Evolutionary conservation across 53 echinoderm and acorn worm genomes (phyloP), one percentile per base, ranked within the genome.

Genomic region (Zoroaster sp.): DNA sequence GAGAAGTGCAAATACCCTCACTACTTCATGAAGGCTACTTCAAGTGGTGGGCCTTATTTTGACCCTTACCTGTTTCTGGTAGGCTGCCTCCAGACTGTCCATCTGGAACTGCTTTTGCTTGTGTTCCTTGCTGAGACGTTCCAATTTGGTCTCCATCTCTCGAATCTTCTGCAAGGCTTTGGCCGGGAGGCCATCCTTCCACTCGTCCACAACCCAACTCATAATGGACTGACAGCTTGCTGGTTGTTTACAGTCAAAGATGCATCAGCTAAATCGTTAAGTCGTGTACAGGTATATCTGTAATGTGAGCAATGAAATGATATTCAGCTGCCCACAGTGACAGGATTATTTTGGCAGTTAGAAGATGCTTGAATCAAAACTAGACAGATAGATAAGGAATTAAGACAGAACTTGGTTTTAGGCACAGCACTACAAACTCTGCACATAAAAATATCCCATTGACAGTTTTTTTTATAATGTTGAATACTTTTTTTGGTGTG

Each of bases 131-230:
- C 75, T 83, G 4, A 94, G 89, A 66, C 91, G 95, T 41, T 95
- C 97, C 65, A 94, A 52, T n/a, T 78, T 92, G 32, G 86, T 30
- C 75, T 97, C 97, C 86, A 97, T 46, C 85, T 97, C 92, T 65
- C 89, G 92, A 32, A 97, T 95, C 86, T 97, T 95, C 67, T 92
- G 94, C 38, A 94, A 89, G 4, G 97, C 95, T 72, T 78, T 93
- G 51, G 86, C 80, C 25, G 97, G 89, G 66, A 95, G 92, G 32
- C 97, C 97, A 81, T 97, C 95, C 83, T 97, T 97, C 97, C 97
- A 97, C 70, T 97, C 97, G 30, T 97, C 97, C 78, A 81, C 87
- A 38, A 85, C 94, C 97, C 97, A 97, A 89, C 97, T 97, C 97
- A 97, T 97, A 4, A 21, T 87, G 47, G 63, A 59, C 63, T 59